Evolutionary conservation across 2,888 invertebrate genomes (phyloP), one percentile per base, ranked within the genome.

Genomic region (Dyspetes luteomarginatus): DNA sequence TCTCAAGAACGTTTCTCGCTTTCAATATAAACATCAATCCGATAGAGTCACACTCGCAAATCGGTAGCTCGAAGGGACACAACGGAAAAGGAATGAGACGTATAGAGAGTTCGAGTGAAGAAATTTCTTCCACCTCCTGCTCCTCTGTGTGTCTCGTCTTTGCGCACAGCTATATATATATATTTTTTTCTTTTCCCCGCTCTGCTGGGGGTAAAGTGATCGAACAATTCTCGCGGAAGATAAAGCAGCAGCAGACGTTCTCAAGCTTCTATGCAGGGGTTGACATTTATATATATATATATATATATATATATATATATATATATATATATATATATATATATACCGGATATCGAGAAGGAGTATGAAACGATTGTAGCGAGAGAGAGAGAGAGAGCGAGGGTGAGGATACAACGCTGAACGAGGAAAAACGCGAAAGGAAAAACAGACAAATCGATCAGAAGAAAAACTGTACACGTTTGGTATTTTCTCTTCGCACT

Each of bases 151-250:
- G 41, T 62, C 41, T 48, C 43, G 30, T 30, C 48, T 43, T 24
- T n/a, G n/a, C 4, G 9, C 9, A 24, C 26, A 55, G 55, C 55
- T 5, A 17, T 15, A 50, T 55, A 41, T 69, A 17, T 43, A 28
- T 12, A 43, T 7, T 17, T 43, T 19, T 17, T 28, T 15, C 26
- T 52, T 56, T 24, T 9, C 2, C 22, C 41, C 52, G 41, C 19
- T 64, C 67, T 45, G n/a, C 58, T 5, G 48, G 68, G 48, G 28
- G 58, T 28, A 76, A 81, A 83, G 78, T 83, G 83, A 83, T 81
- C 81, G 81, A 76, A 83, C 78, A 78, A 81, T 83, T 75, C 81
- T 72, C 68, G 81, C 77, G 68, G 76, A 83, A 83, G 78, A 83
- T 83, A 81, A 78, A 81, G 77, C 80, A 67, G 65, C 80, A 56